These are phyloP conservation scores for Phaethornis superciliosus DNA, from an alignment of 2,113 vertebrate species.

Conservation along the genomic window DNA sequence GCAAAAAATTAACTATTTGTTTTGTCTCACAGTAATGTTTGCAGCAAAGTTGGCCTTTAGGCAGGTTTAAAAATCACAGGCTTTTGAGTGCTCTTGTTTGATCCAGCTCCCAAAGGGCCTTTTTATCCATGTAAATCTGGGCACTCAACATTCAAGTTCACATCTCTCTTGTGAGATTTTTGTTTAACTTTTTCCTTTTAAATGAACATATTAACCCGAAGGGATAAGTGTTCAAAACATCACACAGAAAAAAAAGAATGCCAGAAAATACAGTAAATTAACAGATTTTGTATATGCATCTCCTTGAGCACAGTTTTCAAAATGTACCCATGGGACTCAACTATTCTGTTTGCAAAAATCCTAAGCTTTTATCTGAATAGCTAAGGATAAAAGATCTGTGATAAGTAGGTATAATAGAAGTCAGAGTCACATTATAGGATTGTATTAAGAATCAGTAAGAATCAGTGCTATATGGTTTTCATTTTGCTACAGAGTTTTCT, in stretches of 20 bases:
- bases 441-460: background rate
- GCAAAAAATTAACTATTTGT: constrained; percentile 41
- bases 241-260: background rate
- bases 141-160: constrained; percentile 41
- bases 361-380: constrained; percentile 15
- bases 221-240: constrained; percentile 36
- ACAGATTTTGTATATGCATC: background rate
- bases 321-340: constrained; percentile 28
- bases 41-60: constrained; percentile 37
- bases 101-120: constrained; percentile 52
- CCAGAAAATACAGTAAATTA: background rate
- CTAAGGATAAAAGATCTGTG: constrained; percentile 4
- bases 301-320: background rate
- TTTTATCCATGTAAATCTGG: constrained; percentile 67
- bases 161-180: constrained; percentile 20
- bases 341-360: constrained; percentile 44
- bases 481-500: background rate
- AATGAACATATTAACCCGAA: constrained; percentile 56
- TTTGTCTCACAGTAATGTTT: constrained; percentile 24
- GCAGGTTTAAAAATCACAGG: constrained; percentile 44
- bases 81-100: background rate
- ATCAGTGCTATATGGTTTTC: background rate
- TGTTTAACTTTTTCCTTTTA: constrained; percentile 32
- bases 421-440: background rate
- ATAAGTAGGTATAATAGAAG: constrained; percentile 17